Conservation (phyloP, 2,888 invertebrate species). For the Harmothoe impar region DNA sequence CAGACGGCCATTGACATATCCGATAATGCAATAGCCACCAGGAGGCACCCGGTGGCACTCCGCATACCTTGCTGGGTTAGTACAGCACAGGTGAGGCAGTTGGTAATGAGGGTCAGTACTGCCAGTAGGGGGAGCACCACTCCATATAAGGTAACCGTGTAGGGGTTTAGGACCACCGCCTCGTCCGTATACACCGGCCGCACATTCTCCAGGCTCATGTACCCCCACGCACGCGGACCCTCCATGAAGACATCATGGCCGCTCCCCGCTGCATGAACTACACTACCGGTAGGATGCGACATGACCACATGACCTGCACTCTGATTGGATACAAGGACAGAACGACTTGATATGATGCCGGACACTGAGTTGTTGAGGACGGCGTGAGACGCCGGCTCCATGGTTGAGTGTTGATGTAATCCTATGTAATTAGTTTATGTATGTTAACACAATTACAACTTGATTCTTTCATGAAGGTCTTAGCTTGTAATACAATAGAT, state of each 20-base stretch:
- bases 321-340: not conserved
- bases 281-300: not conserved
- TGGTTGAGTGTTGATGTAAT: not conserved
- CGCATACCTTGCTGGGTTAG: constrained; percentile 26
- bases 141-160: not conserved
- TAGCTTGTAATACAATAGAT: too few species aligned
- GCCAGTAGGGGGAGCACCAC: constrained; percentile 1
- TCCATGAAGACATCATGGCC: not conserved
- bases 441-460: too few species aligned
- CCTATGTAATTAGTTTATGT: too few species aligned
- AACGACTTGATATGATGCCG: not conserved
- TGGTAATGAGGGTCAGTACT: not conserved
- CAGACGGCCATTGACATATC: constrained; percentile 53
- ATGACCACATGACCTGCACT: not conserved
- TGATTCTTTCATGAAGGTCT: too few species aligned
- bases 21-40: constrained; percentile 28
- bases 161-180: not conserved
- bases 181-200: constrained; percentile 12
- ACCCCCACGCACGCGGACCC: constrained; percentile 21
- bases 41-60: constrained; percentile 30
- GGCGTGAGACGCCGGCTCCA: not conserved
- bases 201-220: constrained; percentile 54
- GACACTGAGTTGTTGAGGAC: not conserved
- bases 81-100: constrained; percentile 19
- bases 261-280: not conserved